Evolutionary conservation across 1,140 invertebrate species (phyloP), one percentile per base, ranked within the genome.

Genomic region (Stegodyphus mimosarum): DNA sequence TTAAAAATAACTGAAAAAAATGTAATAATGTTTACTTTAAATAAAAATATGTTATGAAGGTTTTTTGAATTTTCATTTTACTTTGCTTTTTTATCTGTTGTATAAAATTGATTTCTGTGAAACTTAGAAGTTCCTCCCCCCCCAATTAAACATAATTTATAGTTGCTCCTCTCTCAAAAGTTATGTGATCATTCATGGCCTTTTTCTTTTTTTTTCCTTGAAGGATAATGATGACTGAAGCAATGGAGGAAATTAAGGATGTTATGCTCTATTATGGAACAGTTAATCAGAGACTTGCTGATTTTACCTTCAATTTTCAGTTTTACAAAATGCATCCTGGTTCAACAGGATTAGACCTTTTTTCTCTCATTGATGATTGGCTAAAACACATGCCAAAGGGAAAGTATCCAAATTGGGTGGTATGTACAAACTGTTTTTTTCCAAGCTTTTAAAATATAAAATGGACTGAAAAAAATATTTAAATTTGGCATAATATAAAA

Each of bases 211-310:
- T n/a, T 72, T 60, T 71, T 10, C 60, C 7, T 60, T 91, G 7
- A 92, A 92, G 94, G 90, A 92, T 95, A 6, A 92, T 96, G 91
- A 92, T 96, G 91, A 93, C 93, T 1, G 95, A 96, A 91, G 93
- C 93, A 5, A 95, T 95, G 88, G 92, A 93, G 2, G 90, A 89
- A 79, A 90, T 93, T 18, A 88, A 92, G 11, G 90, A 93, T 7
- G 92, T 92, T 9, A 93, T 94, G 88, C 91, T 91, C 87, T 96
- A 94, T 87, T 95, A 95, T 88, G 91, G 92, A 0, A 90, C 92
- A n/a, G 92, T 91, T 0, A 89, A 90, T 2, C 90, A 92, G 6
- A 90, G 92, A 6, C 93, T 93, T 5, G 91, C 93, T 4, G 91
- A 94, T 73, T 92, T 95, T 73, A 94, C 95, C 0, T 93, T 95